These are phyloP conservation scores for Sarcophaga caerulescens DNA, from an alignment of 2,888 invertebrate genomes.

Conservation along the genomic window DNA sequence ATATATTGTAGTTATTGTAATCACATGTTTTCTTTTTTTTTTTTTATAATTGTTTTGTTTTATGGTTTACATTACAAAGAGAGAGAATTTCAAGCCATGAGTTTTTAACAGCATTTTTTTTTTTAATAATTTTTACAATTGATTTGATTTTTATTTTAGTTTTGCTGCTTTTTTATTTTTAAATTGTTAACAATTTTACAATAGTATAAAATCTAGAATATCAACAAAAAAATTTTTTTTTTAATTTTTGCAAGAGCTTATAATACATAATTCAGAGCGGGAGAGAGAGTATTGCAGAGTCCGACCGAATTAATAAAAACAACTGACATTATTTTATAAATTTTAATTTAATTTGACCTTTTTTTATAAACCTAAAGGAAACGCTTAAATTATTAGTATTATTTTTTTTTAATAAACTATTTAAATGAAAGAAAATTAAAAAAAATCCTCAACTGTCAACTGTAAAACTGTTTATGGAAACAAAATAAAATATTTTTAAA, in stretches of 20 bases:
- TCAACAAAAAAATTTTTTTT: slow-evolving; percentile 30
- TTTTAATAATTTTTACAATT: slow-evolving; percentile 44
- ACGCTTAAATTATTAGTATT: no score
- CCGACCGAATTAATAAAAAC: slow-evolving; percentile 12
- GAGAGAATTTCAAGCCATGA: slow-evolving; percentile 66
- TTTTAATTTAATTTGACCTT: background rate
- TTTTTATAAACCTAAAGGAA: background rate
- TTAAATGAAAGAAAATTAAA: no score
- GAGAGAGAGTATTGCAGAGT: background rate
- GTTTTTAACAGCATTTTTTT: slow-evolving; percentile 60
- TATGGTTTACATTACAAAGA: slow-evolving; percentile 53
- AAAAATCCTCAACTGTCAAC: no score
- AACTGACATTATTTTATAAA: no score
- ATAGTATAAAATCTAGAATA: slow-evolving; percentile 42
- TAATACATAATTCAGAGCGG: background rate
- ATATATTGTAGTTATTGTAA: slow-evolving; percentile 43
- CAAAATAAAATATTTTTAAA: no score
- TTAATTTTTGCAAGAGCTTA: background rate
- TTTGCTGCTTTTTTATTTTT: slow-evolving; percentile 22
- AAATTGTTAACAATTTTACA: slow-evolving; percentile 49
- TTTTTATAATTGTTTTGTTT: slow-evolving; percentile 17
- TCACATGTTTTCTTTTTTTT: slow-evolving; percentile 50
- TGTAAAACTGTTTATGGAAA: no score
- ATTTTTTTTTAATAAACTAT: no score
- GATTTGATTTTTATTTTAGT: slow-evolving; percentile 28